phyloP scores from a whole-genome alignment of 2,888 invertebrate species.

The Zeuzera pyrina region DNA sequence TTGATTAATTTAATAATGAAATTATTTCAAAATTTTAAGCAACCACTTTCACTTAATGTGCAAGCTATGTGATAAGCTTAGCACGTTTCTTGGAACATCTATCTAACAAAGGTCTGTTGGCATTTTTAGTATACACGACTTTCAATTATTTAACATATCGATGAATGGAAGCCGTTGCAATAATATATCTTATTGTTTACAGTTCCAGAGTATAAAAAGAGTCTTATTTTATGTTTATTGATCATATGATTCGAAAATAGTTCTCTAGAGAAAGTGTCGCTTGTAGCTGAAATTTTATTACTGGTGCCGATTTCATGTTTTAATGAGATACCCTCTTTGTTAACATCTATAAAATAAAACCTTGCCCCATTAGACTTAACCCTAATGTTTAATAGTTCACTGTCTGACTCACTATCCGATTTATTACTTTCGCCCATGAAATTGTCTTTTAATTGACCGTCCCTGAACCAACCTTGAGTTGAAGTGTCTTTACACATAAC shows the following conservation, averaged over 20 bases:
- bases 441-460: background rate
- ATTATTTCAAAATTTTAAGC: no score
- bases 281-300: constrained; percentile 11
- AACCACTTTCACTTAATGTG: no score
- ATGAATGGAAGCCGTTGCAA: no score
- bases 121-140: no score
- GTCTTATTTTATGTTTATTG: constrained; percentile 9
- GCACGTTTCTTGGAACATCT: no score
- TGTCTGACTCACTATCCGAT: background rate
- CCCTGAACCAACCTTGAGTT: background rate
- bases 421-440: no score
- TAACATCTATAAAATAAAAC: constrained; percentile 9
- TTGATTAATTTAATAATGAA: constrained; percentile 6
- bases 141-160: no score
- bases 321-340: constrained; percentile 5
- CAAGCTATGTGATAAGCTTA: no score
- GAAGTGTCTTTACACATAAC: constrained; percentile 2
- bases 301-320: constrained; percentile 13
- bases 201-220: constrained; percentile 11
- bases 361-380: constrained; percentile 1
- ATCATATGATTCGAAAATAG: constrained; percentile 5
- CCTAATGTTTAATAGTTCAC: constrained; percentile 6
- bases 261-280: constrained; percentile 2
- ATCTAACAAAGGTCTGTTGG: no score
- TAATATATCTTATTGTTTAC: constrained; percentile 12